A percentile compares a stretch with the other conserved stretches of the same genome.
Conservation (phyloP, 2,797 vertebrate species). For the Lophius americanus region DNA sequence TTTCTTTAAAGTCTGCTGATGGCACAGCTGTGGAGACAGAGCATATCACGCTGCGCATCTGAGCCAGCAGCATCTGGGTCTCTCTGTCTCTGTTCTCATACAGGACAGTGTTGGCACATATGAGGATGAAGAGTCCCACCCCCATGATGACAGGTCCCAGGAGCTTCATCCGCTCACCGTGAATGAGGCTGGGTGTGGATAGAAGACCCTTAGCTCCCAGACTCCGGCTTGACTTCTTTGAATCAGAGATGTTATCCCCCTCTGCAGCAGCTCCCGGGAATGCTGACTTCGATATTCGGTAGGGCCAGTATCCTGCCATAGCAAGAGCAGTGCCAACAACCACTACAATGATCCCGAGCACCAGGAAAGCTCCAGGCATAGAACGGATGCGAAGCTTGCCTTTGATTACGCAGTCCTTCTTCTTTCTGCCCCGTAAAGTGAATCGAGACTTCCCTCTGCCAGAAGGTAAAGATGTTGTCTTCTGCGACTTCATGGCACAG, state of each 20-base stretch:
- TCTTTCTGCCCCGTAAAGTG: conserved; percentile 67
- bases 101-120: conserved; percentile 96
- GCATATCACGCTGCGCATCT: conserved; percentile 84
- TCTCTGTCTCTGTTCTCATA: conserved; percentile 96
- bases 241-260: conserved; percentile 12
- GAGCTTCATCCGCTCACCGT: conserved; percentile 91
- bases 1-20: conserved; percentile 70
- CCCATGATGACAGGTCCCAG: conserved; percentile 96
- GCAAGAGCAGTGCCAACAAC: conserved; percentile 91
- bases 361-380: conserved; percentile 89
- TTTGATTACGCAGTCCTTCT: conserved; percentile 77
- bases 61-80: conserved; percentile 87
- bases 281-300: conserved; percentile 69
- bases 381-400: conserved; percentile 93
- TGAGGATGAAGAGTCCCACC: conserved; percentile 96
- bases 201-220: conserved; percentile 66
- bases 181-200: conserved; percentile 69
- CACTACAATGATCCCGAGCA: conserved; percentile 90
- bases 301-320: conserved; percentile 95
- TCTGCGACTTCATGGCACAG: conserved; percentile 76
- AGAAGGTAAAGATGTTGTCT: conserved; percentile 46
- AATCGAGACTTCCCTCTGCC: conserved; percentile 64
- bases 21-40: conserved; percentile 76
- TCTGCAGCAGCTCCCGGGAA: conserved; percentile 36
- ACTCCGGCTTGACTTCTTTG: conserved; percentile 64